Base-by-base conservation (phyloP, 2,888 invertebrate species). In the Netelia fuscicornis region DNA sequence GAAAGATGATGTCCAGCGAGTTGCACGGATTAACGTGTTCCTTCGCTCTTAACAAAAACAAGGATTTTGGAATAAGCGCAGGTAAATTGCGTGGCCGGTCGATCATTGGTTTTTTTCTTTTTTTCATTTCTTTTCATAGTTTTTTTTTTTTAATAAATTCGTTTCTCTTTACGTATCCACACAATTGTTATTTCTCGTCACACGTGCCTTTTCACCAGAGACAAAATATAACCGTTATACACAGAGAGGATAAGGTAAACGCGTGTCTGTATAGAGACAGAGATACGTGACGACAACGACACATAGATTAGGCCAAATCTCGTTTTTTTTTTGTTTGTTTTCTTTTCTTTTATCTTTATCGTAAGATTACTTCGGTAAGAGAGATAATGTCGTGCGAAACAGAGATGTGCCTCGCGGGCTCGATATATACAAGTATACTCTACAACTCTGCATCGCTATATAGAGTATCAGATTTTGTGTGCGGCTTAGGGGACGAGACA, bases 221-320 rank as follows among this genome's bases (percentile, higher is more conserved):
- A 79, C 65, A 65, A 23, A 44, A 80, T 71, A 75, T 72, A 70
- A 56, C 68, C 62, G 67, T 68, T 70, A 81, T 65, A 80, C 30
- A 72, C 72, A 80, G 37, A 76, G 67, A 20, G 70, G 20, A 80
- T 71, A 72, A 72, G 56, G 71, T 62, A 78, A 48, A 52, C 42
- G 44, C 17, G 65, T 72, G 65, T 72, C 72, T 52, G 25, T 70
- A 78, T 67, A 83, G 83, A 58, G 58, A 54, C 17, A n/a, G 10
- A 13, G 85, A 84, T 87, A 88, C 88, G 83, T 84, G 87, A 89
- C 88, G 54, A 88, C 86, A 88, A 91, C 88, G 90, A 91, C 89
- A 90, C 88, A 89, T 88, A 89, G 88, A 90, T 92, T 90, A 91
- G 91, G 89, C 90, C 90, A 89, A 87, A 85, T 91, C 82, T 85